phyloP scores from a whole-genome alignment of 2,797 vertebrate species.

The Bufotes viridis region DNA sequence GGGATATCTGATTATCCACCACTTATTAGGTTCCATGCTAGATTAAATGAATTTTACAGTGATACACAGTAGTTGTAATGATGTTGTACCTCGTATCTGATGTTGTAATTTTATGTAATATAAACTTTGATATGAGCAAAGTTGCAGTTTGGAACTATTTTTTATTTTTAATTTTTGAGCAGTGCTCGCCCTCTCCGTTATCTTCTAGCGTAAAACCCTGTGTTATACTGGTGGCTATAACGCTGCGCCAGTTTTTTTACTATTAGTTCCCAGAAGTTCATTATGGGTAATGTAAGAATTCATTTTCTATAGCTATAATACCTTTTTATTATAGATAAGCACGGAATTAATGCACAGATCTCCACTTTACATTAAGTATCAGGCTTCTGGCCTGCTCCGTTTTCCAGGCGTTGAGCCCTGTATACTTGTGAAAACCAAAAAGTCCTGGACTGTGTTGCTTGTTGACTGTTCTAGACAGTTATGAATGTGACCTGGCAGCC shows the following conservation, averaged over 20 bases:
- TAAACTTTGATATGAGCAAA: no score
- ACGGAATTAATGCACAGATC: neutral
- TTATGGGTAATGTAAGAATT: neutral
- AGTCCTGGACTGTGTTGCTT: slow-evolving; percentile 61
- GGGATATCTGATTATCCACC: no score
- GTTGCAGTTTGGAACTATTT: no score
- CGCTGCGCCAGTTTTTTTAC: no score
- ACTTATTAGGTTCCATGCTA: no score
- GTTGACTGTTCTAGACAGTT: slow-evolving; percentile 72
- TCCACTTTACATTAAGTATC: neutral
- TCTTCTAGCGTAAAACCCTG: neutral
- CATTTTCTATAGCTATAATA: neutral
- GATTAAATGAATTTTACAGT: no score
- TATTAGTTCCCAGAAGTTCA: neutral
- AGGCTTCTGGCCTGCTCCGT: slow-evolving; percentile 13
- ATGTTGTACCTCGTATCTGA: neutral
- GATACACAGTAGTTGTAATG: no score
- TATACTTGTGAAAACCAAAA: slow-evolving; percentile 56
- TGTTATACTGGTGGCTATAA: neutral
- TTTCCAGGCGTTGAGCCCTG: slow-evolving; percentile 33
- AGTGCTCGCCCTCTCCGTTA: no score
- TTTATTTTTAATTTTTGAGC: no score
- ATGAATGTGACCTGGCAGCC: slow-evolving; percentile 76
- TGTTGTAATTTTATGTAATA: neutral
- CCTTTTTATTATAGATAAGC: no score